Conservation (phyloP, 1,140 invertebrate species). For the Bactericera cockerelli region DNA sequence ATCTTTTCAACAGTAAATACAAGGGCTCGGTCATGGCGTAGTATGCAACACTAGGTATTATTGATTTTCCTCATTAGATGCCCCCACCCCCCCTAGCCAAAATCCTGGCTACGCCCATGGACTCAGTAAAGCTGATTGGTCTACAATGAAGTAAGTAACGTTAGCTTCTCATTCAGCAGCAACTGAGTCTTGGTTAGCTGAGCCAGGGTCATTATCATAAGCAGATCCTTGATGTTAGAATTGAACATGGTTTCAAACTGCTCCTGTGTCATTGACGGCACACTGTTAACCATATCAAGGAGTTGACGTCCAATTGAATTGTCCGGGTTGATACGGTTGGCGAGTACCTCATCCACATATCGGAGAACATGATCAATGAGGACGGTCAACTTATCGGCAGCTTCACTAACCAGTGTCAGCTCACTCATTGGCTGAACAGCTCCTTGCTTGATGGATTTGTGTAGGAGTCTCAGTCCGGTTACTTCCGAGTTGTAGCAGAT, state of each 20-base stretch:
- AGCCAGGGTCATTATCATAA: slow-evolving; percentile 90
- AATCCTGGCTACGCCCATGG: too few species aligned
- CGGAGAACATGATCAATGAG: slow-evolving; percentile 64
- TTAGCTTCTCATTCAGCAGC: slow-evolving; percentile 87
- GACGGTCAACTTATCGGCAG: slow-evolving; percentile 53
- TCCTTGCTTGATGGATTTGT: neutral
- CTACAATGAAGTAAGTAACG: slow-evolving; percentile 53
- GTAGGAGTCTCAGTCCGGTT: slow-evolving; percentile 30
- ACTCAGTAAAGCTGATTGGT: neutral
- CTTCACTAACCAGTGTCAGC: slow-evolving; percentile 69
- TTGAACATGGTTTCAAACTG: slow-evolving; percentile 92
- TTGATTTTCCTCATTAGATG: too few species aligned
- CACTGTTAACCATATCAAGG: slow-evolving; percentile 73
- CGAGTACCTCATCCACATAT: slow-evolving; percentile 78
- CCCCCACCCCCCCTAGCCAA: too few species aligned
- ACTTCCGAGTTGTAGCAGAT: slow-evolving; percentile 80
- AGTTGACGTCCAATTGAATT: slow-evolving; percentile 70
- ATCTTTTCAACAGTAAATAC: too few species aligned
- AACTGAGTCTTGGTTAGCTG: slow-evolving; percentile 93
- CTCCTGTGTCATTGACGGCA: slow-evolving; percentile 76
- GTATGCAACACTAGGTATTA: too few species aligned
- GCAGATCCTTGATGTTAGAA: slow-evolving; percentile 87
- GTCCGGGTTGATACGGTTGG: slow-evolving; percentile 47
- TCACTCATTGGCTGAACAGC: slow-evolving; percentile 53
- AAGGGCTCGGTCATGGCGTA: too few species aligned